Base-by-base conservation (phyloP, 2,113 vertebrate species). In the Phycodurus eques region DNA sequence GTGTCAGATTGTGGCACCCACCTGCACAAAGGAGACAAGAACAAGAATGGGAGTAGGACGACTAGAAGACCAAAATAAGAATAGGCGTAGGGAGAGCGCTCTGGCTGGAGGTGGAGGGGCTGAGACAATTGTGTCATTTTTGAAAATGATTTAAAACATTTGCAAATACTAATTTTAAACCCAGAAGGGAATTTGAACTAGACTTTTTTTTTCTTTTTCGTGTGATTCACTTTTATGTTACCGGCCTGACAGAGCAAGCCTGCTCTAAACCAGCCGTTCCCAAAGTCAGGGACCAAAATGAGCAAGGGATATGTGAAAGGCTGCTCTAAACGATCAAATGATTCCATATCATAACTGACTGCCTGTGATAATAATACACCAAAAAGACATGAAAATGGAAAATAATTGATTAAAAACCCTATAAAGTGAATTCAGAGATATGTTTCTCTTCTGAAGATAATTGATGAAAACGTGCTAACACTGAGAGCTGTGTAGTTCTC, bases 1-100 rank as follows among this genome's bases (percentile, higher is more conserved):
- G 83, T 76, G 75, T 73, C 78, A 83, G 68, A 86, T 74, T 68
- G 72, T 69, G 75, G 13, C 74, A 80, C 54, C 73, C 33, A 78
- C 72, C 79, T 82, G 74, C 78, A 79, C 79, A 67, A 77, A 64
- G 69, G 65, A 80, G 79, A 64, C 27, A 9, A 42, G 61, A 19
- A 64, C 9, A 64, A 64, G 35, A 64, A 64, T 64, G 27, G 62
- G 2, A 11, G 53, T 3, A 20, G 53, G 8, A 54, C 20, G 53
- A n/a, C 53, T 0, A 54, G 53, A 54, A 3, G 7, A 54, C 19
- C 7, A 8, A 0, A 54, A 54, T 54, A 54, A n/a, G 53, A 54
- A 54, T 54, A 6, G 35, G 35, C 35, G 53, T 8, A 20, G 8
- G 19, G 20, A 54, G 19, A n/a, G 53, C 35, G 35, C 35, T 6